Base-by-base conservation (phyloP, 2,888 invertebrate genomes). In the Timandra comae region DNA sequence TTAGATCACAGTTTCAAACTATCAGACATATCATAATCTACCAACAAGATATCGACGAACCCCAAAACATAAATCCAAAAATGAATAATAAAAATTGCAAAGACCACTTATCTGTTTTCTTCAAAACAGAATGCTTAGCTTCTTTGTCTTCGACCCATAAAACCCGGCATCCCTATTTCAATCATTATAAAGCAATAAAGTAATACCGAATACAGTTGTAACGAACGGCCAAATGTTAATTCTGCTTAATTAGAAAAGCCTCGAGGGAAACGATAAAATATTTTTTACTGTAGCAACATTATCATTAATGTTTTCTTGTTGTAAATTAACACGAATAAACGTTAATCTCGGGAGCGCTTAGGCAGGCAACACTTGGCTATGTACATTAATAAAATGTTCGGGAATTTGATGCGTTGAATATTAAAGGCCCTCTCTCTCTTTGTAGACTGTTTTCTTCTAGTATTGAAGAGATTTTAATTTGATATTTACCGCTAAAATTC, bases 201-300 rank as follows among this genome's bases (percentile, higher is more conserved):
- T 73, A 70, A 66, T 56, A 49, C 54, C 43, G 19, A 49, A 62
- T 66, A 63, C 70, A 70, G 70, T 69, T 77, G 79, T 73, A 72
- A 63, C 52, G 58, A 72, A 74, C 58, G 62, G 63, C 63, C 54
- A 46, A 56, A 75, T 77, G 75, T 79, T 81, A 76, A 78, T 77
- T 72, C 66, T 52, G 60, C 63, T 78, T 81, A 81, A 80, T 78
- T 77, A 69, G 70, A 56, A 62, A 56, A 63, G 66, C 61, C 67
- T 61, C 63, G 63, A 59, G 54, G 58, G 55, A 44, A 46, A 51
- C 67, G 63, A 70, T 79, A 74, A 79, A 77, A 63, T 67, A 62
- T 68, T 74, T 75, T 80, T 78, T 78, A 79, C 63, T 72, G 58
- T 56, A 58, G 53, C 52, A 60, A 61, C 66, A 64, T 76, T 68